Conservation (phyloP, 2,888 invertebrate genomes). For the Colletes collaris region DNA sequence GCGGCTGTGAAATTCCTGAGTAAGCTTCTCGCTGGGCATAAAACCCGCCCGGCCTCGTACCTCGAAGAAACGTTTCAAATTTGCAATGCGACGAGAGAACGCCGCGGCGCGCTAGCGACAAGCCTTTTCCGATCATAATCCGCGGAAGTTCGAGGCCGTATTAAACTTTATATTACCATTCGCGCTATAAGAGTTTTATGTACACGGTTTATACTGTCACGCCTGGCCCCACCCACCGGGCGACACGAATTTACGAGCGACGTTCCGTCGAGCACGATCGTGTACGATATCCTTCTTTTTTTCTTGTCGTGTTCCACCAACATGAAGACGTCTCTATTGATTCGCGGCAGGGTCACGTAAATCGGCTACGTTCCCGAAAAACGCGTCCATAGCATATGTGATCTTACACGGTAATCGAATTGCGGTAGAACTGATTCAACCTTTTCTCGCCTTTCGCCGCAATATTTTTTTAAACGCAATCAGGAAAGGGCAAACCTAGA, state of each 20-base stretch:
- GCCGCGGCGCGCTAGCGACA: not conserved
- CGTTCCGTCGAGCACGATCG: slow-evolving; percentile 47
- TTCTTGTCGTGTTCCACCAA: not conserved
- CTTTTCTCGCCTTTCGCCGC: no score
- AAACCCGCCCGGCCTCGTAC: slow-evolving; percentile 37
- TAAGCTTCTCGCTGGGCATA: slow-evolving; percentile 27
- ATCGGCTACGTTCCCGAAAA: not conserved
- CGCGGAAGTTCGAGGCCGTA: slow-evolving; percentile 54
- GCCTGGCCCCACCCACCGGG: slow-evolving; percentile 21
- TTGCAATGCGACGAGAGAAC: slow-evolving; percentile 47
- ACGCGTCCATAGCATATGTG: no score
- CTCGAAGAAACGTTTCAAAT: slow-evolving; percentile 55
- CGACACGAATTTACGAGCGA: slow-evolving; percentile 60
- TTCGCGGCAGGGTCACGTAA: not conserved
- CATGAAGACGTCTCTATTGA: not conserved
- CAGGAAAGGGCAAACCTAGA: no score
- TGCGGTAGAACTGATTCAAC: no score
- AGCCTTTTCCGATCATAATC: slow-evolving; percentile 58
- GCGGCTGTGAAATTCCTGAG: slow-evolving; percentile 11
- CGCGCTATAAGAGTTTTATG: slow-evolving; percentile 46
- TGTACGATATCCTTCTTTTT: slow-evolving; percentile 41
- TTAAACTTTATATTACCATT: slow-evolving; percentile 62
- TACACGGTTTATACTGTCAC: slow-evolving; percentile 57
- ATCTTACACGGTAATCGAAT: no score
- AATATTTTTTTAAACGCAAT: no score